Conservation (phyloP, 2,888 invertebrate genomes). For the Apotomis betuletana region DNA sequence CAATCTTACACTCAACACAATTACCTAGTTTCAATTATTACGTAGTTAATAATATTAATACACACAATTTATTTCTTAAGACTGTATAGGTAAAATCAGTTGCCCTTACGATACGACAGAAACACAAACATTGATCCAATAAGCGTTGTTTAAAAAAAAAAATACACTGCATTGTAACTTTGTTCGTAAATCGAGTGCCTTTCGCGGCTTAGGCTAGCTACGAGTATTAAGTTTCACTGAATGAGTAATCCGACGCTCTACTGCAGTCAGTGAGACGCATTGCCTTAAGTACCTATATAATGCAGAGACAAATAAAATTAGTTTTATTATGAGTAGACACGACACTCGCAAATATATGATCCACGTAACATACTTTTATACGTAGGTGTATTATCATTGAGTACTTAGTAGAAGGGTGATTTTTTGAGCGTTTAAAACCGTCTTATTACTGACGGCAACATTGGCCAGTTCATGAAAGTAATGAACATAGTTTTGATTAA, state of each 20-base stretch:
- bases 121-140: neutral
- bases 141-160: neutral
- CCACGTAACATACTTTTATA: neutral
- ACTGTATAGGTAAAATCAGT: too few relatives aligned
- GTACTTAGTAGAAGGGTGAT: too few relatives aligned
- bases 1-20: too few relatives aligned
- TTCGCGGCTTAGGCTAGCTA: slow-evolving; percentile 1
- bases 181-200: slow-evolving; percentile 7
- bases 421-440: too few relatives aligned
- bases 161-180: neutral
- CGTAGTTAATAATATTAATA: too few relatives aligned
- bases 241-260: slow-evolving; percentile 13
- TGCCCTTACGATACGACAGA: too few relatives aligned
- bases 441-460: too few relatives aligned
- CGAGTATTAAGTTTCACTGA: slow-evolving; percentile 28
- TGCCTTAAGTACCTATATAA: slow-evolving; percentile 8
- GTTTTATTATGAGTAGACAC: neutral
- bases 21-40: too few relatives aligned
- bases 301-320: neutral
- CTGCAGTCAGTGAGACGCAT: slow-evolving; percentile 7
- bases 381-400: neutral
- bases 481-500: too few relatives aligned
- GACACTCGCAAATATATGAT: neutral
- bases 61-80: too few relatives aligned
- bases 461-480: too few relatives aligned